Evolutionary conservation across 2,113 vertebrate genomes (phyloP), one percentile per base, ranked within the genome.

Genomic region (Pagrus major): DNA sequence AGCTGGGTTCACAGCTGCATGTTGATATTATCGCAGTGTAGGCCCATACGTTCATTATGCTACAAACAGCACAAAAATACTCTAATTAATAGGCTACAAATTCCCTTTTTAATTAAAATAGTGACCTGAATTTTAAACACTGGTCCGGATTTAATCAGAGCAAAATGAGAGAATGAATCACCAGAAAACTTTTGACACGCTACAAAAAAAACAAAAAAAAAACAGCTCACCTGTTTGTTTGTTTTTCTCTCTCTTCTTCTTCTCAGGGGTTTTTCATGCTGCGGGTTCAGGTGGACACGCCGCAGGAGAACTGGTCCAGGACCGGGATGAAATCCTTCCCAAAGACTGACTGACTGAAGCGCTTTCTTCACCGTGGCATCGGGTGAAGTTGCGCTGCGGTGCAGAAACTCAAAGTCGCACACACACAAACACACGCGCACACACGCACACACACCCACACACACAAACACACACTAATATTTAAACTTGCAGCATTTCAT

Each of bases 311-410:
- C 75, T 54, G 63, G 2, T 73, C 83, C 88, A 61, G 66, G n/a
- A 78, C 65, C 23, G 52, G 31, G 49, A 12, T 20, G 31, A 81
- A 78, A 83, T 49, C 69, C 70, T 49, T 21, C 14, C 20, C n/a
- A n/a, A 16, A 31, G 25, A 65, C 55, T 5, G 49, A 44, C 49
- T 1, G 61, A n/a, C n/a, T n/a, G n/a, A n/a, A 71, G 49, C 67
- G 59, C 39, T 20, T 64, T 60, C 54, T 61, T 61, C 55, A 33
- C 73, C 3, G 33, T 27, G 16, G 42, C 39, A 29, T 75, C 84
- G 49, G 70, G 6, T 6, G 63, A 90, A 90, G 81, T 89, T 91
- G 44, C 60, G 21, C 37, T 12, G 9, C 58, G 47, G 47, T 55
- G 39, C 71, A 78, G 63, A 83, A 69, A 84, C 54, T 84, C 55